Percentiles rank a stretch among this genome's conserved stretches.
These are phyloP conservation scores for Nymphalis c-album DNA, from an alignment of 2,888 invertebrate genomes.

Conservation along the genomic window DNA sequence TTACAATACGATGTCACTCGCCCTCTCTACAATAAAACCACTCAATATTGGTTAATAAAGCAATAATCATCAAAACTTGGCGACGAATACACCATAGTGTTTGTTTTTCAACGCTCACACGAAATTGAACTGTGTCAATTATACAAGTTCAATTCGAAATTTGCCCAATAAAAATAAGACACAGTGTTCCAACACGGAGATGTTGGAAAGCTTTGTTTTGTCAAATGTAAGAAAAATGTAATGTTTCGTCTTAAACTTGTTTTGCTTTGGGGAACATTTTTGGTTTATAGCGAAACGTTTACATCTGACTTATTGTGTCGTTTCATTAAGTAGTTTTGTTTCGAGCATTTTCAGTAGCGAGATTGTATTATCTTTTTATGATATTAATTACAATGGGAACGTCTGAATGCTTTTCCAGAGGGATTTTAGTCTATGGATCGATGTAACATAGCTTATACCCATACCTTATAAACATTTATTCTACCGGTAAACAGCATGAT, in stretches of 20 bases:
- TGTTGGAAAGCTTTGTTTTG: slow-evolving; percentile 37
- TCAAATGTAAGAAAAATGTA: slow-evolving; percentile 44
- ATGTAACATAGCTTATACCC: no score
- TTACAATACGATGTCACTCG: slow-evolving; percentile 37
- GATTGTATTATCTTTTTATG: slow-evolving; percentile 11
- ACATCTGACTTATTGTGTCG: slow-evolving; percentile 71
- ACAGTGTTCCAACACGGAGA: slow-evolving; percentile 32
- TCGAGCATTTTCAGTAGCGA: slow-evolving; percentile 17
- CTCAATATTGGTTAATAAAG: slow-evolving; percentile 82
- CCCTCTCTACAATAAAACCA: slow-evolving; percentile 48
- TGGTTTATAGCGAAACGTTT: slow-evolving; percentile 53
- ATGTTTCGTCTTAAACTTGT: slow-evolving; percentile 53
- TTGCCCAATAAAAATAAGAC: slow-evolving; percentile 21
- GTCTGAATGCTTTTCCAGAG: no score
- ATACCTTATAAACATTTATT: no score
- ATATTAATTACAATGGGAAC: not conserved
- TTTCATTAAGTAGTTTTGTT: slow-evolving; percentile 67
- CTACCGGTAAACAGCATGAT: no score
- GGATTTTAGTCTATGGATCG: no score
- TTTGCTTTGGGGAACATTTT: slow-evolving; percentile 55
- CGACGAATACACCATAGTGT: slow-evolving; percentile 54
- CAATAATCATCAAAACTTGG: slow-evolving; percentile 78
- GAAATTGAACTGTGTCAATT: slow-evolving; percentile 19
- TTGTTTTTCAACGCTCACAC: slow-evolving; percentile 33
- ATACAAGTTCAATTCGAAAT: slow-evolving; percentile 18